Evolutionary conservation across 1,140 invertebrate genomes (phyloP), one percentile per base, ranked within the genome.

Genomic region (Drosophila paulistorum): DNA sequence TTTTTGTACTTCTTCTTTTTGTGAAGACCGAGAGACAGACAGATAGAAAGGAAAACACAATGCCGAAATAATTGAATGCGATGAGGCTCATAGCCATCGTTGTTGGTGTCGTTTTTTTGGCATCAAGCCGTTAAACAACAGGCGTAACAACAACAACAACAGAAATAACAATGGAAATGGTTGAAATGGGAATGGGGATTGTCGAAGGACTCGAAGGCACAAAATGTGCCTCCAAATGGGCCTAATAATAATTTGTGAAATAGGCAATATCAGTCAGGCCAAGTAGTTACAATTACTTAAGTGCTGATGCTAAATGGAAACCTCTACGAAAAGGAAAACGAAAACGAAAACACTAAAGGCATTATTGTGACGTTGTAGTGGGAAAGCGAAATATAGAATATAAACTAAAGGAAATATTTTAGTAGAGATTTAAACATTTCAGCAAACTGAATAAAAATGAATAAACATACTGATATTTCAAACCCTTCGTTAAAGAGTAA

Each of bases 271-370:
- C 83, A 87, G 83, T 87, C 84, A 80, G 83, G 77, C 65, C 70
- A 77, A 87, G 83, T 87, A 87, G 83, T 87, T 87, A 87, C 83
- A 87, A 87, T 87, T 87, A 87, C 83, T 89, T 89, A 87, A 89
- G 84, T 89, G 83, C 84, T 79, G 72, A 63, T 69, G 79, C 84
- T 71, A 66, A 71, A 54, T 62, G 60, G 63, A 69, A 74, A 71
- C 41, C 62, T 68, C 58, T 17, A 13, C n/a, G 57, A 48, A 68
- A 59, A 13, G 30, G 70, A 14, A 58, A 73, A 17, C 11, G 70
- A 14, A 58, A 73, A 17, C 11, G 37, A 39, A 39, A 13, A 1
- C 37, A 39, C 37, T 39, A 39, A 39, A 39, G 11, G 2, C 26
- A 26, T 26, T 39, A 10, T 17, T 0, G 17, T 17, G 17, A 17